phyloP scores from a whole-genome alignment of 1,140 invertebrate genomes.

The Vanessa atalanta region DNA sequence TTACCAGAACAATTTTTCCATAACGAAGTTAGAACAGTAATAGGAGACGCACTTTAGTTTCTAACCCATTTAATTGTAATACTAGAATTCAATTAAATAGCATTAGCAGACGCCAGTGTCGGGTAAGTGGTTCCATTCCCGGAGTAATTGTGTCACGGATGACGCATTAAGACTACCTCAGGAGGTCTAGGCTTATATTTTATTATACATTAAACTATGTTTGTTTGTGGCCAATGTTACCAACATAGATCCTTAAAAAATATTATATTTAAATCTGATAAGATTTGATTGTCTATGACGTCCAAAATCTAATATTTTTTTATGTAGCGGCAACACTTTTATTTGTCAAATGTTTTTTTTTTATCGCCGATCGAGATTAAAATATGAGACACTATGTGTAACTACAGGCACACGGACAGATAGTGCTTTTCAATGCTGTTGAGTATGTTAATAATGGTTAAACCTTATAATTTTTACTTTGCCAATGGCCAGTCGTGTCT shows the following conservation, averaged over 20 bases:
- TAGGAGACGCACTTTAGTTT: not conserved
- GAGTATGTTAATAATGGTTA: too few species aligned
- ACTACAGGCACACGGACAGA: too few species aligned
- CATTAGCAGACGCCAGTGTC: not conserved
- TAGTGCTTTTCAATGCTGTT: too few species aligned
- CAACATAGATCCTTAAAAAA: not conserved
- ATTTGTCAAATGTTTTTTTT: too few species aligned
- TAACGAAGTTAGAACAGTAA: conserved; percentile 3
- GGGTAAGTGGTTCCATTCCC: not conserved
- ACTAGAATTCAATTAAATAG: conserved; percentile 6
- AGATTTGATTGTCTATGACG: too few species aligned
- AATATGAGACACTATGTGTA: too few species aligned
- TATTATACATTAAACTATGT: not conserved
- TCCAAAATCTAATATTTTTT: too few species aligned
- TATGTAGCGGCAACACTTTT: too few species aligned
- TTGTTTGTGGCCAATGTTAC: not conserved
- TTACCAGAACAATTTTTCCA: not conserved
- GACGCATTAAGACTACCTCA: not conserved
- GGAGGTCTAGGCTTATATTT: not conserved
- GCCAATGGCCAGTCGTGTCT: too few species aligned
- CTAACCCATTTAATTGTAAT: conserved; percentile 6
- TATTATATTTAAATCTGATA: too few species aligned
- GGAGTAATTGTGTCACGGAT: not conserved
- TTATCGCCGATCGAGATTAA: too few species aligned
- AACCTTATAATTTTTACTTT: too few species aligned